These are phyloP conservation scores for Archilochus colubris DNA, from an alignment of 2,113 vertebrate genomes.

Conservation along the genomic window DNA sequence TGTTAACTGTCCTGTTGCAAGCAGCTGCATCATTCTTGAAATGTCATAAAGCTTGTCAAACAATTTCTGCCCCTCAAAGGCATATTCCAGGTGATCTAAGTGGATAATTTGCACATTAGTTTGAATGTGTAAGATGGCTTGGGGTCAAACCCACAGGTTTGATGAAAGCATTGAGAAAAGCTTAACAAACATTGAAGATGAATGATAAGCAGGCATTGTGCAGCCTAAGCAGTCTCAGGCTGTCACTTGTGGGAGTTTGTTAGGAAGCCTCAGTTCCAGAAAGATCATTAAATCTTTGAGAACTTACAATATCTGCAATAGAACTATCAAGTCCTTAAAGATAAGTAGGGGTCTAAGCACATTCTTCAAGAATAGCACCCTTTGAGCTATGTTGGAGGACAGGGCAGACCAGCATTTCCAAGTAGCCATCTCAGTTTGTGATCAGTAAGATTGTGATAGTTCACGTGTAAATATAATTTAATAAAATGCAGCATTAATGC, in stretches of 20 bases:
- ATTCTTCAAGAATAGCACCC: background rate
- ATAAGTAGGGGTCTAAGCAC: fast-evolving
- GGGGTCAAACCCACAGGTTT: background rate
- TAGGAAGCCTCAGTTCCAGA: background rate
- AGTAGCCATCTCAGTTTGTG: background rate
- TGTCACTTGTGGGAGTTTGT: background rate
- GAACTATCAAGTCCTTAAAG: background rate
- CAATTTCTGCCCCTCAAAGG: background rate
- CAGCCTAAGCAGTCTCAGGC: background rate
- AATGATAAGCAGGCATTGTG: background rate
- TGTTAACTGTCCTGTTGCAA: background rate
- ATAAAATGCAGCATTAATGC: background rate
- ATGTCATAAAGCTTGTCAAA: background rate
- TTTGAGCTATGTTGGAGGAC: background rate
- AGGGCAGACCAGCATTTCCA: background rate
- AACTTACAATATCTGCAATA: background rate
- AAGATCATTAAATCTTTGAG: background rate
- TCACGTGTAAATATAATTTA: background rate
- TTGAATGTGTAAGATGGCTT: background rate
- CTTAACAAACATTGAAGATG: background rate
- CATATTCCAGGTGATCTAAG: background rate
- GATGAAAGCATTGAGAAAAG: background rate
- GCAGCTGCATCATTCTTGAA: background rate
- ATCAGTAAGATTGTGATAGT: background rate
- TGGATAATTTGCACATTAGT: background rate